These are phyloP conservation scores for Aleiodes sp. DNA, from an alignment of 1,140 invertebrate species.

Conservation along the genomic window DNA sequence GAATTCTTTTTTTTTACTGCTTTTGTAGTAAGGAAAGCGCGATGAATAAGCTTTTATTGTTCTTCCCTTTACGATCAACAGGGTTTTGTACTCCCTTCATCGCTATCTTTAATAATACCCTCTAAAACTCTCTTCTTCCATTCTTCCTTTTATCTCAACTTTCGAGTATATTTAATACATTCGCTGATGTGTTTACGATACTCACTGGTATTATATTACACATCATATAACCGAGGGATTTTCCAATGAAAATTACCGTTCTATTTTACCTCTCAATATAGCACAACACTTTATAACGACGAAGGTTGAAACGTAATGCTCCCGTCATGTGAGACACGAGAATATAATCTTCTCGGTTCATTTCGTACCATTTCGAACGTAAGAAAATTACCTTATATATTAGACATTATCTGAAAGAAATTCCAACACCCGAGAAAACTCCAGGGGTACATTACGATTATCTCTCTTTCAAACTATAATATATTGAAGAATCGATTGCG, in stretches of 20 bases:
- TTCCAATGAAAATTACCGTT: background rate
- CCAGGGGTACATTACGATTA: too few relatives aligned
- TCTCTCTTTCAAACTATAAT: too few relatives aligned
- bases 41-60: constrained; percentile 1
- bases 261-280: background rate
- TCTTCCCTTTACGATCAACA: background rate
- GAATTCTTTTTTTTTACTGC: too few relatives aligned
- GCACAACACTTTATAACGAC: background rate
- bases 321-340: background rate
- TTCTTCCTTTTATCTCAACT: background rate
- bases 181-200: background rate
- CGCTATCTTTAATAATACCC: background rate
- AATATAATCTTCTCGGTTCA: background rate
- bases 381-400: background rate
- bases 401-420: background rate
- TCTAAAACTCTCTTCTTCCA: background rate
- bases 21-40: too few relatives aligned
- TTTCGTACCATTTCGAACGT: background rate
- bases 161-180: background rate
- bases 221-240: background rate
- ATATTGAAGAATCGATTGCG: too few relatives aligned
- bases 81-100: background rate
- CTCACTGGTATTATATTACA: background rate
- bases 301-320: background rate
- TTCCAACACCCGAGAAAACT: too few relatives aligned